phyloP scores from a whole-genome alignment of 2,888 invertebrate genomes.

The Lasius fuliginosus region DNA sequence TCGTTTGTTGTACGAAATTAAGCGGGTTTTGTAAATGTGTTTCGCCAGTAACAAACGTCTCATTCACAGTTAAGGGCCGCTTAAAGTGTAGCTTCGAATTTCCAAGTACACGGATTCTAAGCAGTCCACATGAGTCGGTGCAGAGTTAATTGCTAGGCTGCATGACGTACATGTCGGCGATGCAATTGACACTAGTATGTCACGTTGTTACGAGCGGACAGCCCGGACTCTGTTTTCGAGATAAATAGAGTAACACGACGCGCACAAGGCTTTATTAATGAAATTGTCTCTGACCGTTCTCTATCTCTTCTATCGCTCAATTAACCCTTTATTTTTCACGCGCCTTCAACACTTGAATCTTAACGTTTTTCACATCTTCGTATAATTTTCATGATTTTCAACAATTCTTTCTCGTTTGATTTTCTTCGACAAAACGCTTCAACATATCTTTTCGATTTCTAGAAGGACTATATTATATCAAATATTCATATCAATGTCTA shows the following conservation, averaged over 20 bases:
- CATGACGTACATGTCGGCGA: conserved; percentile 48
- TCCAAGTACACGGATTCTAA: conserved; percentile 48
- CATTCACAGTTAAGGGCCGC: conserved; percentile 22
- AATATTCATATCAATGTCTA: conserved; percentile 8
- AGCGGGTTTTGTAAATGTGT: conserved; percentile 16
- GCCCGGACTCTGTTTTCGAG: conserved; percentile 42
- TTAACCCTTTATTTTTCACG: conserved; percentile 1
- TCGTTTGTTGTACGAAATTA: not conserved
- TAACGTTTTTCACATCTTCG: not conserved
- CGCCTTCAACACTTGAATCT: not conserved
- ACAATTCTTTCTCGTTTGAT: not conserved
- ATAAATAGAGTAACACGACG: conserved; percentile 47
- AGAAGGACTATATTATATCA: not conserved
- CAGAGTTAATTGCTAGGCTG: conserved; percentile 50
- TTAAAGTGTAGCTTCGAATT: conserved; percentile 44
- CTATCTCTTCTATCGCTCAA: not conserved
- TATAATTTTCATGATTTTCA: not conserved
- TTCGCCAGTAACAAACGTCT: not conserved
- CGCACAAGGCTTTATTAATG: conserved; percentile 44
- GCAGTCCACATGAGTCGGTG: conserved; percentile 25
- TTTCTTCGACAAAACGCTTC: not conserved
- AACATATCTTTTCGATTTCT: not conserved
- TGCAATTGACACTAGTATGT: conserved; percentile 53
- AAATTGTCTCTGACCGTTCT: conserved; percentile 18
- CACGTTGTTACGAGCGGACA: conserved; percentile 48